phyloP scores from a whole-genome alignment of 2,113 vertebrate genomes.

The Sardina pilchardus region DNA sequence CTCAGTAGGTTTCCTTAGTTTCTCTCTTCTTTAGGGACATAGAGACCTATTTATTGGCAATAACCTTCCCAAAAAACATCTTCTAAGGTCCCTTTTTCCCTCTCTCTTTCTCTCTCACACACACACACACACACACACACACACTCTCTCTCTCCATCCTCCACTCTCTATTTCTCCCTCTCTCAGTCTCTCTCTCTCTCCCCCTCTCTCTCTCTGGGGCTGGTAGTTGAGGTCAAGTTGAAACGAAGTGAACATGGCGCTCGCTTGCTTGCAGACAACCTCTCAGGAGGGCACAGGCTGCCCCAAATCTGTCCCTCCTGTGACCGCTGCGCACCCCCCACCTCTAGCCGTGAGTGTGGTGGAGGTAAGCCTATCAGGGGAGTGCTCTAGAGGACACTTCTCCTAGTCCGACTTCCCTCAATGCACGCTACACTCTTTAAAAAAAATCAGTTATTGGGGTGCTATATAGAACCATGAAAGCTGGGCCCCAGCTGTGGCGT shows the following conservation, averaged over 20 bases:
- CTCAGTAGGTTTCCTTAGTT: background rate
- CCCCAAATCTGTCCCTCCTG: background rate
- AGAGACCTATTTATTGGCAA: conserved; percentile 8
- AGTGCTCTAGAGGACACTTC: background rate
- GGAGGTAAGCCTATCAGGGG: background rate
- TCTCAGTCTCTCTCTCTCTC: background rate
- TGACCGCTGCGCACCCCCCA: background rate
- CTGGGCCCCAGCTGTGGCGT: no score
- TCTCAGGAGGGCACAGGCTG: conserved; percentile 13
- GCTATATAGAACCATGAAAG: no score
- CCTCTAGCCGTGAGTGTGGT: background rate
- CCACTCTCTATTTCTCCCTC: background rate
- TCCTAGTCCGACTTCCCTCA: no score
- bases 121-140: background rate
- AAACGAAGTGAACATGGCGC: background rate
- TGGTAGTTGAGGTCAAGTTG: background rate
- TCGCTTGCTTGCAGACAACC: background rate
- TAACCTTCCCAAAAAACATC: background rate
- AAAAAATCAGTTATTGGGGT: no score
- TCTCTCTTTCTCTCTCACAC: background rate
- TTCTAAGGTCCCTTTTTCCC: background rate
- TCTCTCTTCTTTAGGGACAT: background rate
- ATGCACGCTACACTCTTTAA: no score
- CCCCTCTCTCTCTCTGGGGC: background rate
- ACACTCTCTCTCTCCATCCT: background rate